These are phyloP conservation scores for Anoplius nigerrimus DNA, from an alignment of 2,888 invertebrate species.

Conservation along the genomic window DNA sequence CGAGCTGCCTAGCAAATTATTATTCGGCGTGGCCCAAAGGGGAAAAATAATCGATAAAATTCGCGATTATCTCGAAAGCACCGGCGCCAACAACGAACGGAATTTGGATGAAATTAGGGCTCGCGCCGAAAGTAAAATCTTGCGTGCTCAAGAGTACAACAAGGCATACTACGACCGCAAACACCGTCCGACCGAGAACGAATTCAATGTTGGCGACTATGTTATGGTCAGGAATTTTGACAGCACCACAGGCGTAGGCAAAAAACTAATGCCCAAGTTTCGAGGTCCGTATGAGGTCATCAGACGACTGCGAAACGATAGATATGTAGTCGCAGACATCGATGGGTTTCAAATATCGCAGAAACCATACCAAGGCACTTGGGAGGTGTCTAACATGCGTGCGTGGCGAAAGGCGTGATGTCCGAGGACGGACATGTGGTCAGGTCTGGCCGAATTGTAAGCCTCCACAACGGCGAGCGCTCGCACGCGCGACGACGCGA, in stretches of 20 bases:
- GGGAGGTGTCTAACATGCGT: slow-evolving; percentile 17
- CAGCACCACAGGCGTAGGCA: slow-evolving; percentile 32
- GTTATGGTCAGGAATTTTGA: slow-evolving; percentile 38
- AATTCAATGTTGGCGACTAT: slow-evolving; percentile 34
- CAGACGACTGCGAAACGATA: slow-evolving; percentile 33
- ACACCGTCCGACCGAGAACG: slow-evolving; percentile 41
- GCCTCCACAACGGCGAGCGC: too few species aligned
- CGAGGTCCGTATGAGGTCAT: slow-evolving; percentile 40
- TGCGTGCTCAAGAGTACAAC: too few species aligned
- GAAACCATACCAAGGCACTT: slow-evolving; percentile 20
- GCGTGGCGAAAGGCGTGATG: too few species aligned
- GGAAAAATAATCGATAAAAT: slow-evolving; percentile 43
- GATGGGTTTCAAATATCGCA: slow-evolving; percentile 28
- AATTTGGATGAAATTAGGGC: too few species aligned
- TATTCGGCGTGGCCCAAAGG: slow-evolving; percentile 58
- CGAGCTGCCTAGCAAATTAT: slow-evolving; percentile 48
- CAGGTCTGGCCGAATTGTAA: too few species aligned
- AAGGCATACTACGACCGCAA: slow-evolving; percentile 50
- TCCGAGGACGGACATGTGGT: too few species aligned
- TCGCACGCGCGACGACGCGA: too few species aligned
- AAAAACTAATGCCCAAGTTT: slow-evolving; percentile 36
- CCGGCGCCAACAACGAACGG: too few species aligned
- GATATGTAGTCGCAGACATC: slow-evolving; percentile 29
- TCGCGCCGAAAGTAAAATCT: too few species aligned
- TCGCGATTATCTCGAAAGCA: neutral